phyloP scores from a whole-genome alignment of 37 sponge, comb jelly and placozoan genomes.

The Corticium candelabrum region DNA sequence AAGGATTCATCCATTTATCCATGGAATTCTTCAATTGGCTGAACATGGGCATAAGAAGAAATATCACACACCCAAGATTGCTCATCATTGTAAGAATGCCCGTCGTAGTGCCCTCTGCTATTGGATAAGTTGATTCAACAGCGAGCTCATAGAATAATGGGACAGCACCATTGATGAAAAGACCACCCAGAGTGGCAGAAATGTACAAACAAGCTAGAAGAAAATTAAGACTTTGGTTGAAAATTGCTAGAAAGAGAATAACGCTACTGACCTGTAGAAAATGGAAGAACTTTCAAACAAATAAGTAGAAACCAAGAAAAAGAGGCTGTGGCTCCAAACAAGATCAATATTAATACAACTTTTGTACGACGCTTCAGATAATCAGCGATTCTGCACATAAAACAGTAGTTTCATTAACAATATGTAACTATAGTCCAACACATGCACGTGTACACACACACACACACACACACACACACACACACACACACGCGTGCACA shows the following conservation, averaged over 20 bases:
- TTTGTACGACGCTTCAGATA: too few relatives aligned
- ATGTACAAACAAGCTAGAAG: constrained; percentile 2
- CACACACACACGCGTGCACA: too few relatives aligned
- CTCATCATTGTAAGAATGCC: constrained; percentile 19
- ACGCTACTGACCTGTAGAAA: background rate
- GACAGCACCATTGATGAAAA: background rate
- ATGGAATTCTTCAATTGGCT: background rate
- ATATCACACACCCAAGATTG: background rate
- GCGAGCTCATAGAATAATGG: constrained; percentile 33
- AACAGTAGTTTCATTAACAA: too few relatives aligned
- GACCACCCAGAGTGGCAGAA: background rate
- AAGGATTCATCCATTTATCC: constrained; percentile 1
- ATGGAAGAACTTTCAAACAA: background rate
- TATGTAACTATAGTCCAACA: too few relatives aligned
- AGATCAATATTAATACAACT: too few relatives aligned
- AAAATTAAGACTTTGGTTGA: background rate
- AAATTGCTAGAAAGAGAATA: background rate
- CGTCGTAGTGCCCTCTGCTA: constrained; percentile 37
- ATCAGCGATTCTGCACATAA: too few relatives aligned
- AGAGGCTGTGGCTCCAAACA: background rate
- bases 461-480: too few relatives aligned
- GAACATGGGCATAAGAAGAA: background rate
- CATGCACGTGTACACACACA: too few relatives aligned
- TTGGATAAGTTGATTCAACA: constrained; percentile 56
- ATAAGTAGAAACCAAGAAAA: background rate